Percentiles rank a stretch among this genome's conserved stretches.
phyloP scores from a whole-genome alignment of 2,888 invertebrate species.

The Anorthoa munda region DNA sequence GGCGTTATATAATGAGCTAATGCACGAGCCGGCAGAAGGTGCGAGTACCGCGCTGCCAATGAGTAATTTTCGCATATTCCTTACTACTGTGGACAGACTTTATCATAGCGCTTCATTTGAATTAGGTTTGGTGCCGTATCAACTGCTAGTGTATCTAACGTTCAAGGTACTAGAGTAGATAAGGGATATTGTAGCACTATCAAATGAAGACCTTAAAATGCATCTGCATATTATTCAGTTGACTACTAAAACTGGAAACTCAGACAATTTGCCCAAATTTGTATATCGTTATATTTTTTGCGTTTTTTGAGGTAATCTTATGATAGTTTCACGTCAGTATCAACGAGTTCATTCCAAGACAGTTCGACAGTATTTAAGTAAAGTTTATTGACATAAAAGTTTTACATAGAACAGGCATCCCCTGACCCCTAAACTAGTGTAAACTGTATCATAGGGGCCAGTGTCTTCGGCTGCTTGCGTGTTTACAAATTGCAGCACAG shows the following conservation, averaged over 20 bases:
- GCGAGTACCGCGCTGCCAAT: not conserved
- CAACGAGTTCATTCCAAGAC: not conserved
- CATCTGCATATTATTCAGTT: slow-evolving; percentile 11
- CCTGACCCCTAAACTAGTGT: too few species aligned
- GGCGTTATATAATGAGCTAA: not conserved
- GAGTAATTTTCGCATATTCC: not conserved
- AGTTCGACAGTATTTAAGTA: too few species aligned
- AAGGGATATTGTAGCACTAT: not conserved
- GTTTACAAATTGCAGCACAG: too few species aligned
- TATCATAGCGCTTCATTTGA: not conserved
- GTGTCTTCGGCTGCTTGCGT: too few species aligned
- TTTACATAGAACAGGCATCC: too few species aligned
- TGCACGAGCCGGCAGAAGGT: too few species aligned
- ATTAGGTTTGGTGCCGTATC: slow-evolving; percentile 16
- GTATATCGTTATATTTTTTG: too few species aligned
- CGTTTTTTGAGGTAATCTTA: not conserved
- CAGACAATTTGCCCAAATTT: not conserved
- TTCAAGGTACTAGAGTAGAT: not conserved
- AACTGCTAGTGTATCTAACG: not conserved
- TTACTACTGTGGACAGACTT: not conserved
- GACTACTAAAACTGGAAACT: slow-evolving; percentile 1
- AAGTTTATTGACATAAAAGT: too few species aligned
- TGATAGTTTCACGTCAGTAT: not conserved
- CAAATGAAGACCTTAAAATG: not conserved
- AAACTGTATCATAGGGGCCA: too few species aligned